These are phyloP conservation scores for Colinus virginianus DNA, from an alignment of 2,113 vertebrate genomes.

Conservation along the genomic window DNA sequence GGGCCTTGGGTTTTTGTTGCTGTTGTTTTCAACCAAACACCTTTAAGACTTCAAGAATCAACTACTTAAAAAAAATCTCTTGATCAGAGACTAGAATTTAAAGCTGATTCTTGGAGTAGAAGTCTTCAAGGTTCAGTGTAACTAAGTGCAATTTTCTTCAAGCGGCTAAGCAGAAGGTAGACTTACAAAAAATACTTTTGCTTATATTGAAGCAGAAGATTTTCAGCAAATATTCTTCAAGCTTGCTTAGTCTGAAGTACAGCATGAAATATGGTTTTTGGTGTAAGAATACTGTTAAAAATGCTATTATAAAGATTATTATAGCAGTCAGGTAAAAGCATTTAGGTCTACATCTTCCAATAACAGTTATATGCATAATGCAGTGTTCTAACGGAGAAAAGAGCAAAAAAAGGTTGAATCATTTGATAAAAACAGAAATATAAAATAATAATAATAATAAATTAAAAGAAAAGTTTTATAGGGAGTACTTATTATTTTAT, in stretches of 20 bases:
- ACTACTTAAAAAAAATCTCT: not conserved
- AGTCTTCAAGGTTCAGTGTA: not conserved
- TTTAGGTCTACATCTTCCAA: not conserved
- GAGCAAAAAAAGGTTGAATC: not conserved
- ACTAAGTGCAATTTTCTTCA: conserved; percentile 27
- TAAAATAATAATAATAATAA: not conserved
- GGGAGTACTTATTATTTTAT: not conserved
- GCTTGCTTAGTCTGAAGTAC: not conserved
- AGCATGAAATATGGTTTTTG: conserved; percentile 9
- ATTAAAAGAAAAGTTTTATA: not conserved
- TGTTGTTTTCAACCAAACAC: not conserved
- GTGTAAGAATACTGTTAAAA: not conserved
- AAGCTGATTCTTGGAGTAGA: not conserved
- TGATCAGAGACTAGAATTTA: not conserved
- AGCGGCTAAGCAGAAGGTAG: conserved; percentile 27
- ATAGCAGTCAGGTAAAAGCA: not conserved
- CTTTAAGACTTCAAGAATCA: not conserved
- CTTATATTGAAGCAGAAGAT: not conserved
- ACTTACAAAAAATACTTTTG: conserved; percentile 9
- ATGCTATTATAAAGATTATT: not conserved
- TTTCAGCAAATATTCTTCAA: not conserved
- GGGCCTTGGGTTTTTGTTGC: rapidly evolving
- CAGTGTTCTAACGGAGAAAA: not conserved
- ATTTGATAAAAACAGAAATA: not conserved
- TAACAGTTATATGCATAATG: not conserved